Percentiles rank a stretch among this genome's conserved stretches.
Evolutionary conservation across 2,797 vertebrate species (phyloP).

Genomic region (Peromyscus aztecus): DNA sequence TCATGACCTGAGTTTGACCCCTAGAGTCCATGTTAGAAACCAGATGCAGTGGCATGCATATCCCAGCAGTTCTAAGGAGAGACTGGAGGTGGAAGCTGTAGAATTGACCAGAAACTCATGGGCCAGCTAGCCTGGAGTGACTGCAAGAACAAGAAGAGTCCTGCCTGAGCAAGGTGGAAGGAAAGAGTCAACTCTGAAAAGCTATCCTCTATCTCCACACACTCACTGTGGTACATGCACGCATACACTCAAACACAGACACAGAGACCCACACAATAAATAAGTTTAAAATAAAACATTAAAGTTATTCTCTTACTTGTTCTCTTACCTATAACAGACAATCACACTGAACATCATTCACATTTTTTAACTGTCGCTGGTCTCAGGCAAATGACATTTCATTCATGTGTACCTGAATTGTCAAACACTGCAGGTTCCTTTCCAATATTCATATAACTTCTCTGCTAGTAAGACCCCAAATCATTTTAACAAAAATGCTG

Average conservation of each 20-base stretch:
- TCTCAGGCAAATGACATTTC: not conserved
- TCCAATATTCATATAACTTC: not conserved
- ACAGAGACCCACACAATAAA: not conserved
- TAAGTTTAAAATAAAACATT: not conserved
- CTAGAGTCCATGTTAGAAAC: not conserved
- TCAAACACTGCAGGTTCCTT: not conserved
- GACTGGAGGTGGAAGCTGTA: not conserved
- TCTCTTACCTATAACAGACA: not conserved
- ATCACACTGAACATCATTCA: not conserved
- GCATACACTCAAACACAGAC: not conserved
- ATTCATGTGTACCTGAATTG: not conserved
- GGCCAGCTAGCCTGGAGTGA: not conserved
- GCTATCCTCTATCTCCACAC: not conserved
- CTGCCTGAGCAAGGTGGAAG: not conserved
- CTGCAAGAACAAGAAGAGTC: not conserved
- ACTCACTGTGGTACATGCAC: not conserved
- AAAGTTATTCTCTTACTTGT: not conserved
- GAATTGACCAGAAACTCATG: not conserved
- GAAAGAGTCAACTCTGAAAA: not conserved
- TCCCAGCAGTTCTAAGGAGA: not conserved
- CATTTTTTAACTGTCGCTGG: not conserved
- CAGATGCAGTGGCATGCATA: not conserved
- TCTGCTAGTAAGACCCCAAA: not conserved
- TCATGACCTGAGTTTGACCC: not conserved
- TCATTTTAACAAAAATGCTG: slow-evolving; percentile 5